Base-by-base conservation (phyloP, 2,888 invertebrate genomes). In the Caenorhabditis afra region DNA sequence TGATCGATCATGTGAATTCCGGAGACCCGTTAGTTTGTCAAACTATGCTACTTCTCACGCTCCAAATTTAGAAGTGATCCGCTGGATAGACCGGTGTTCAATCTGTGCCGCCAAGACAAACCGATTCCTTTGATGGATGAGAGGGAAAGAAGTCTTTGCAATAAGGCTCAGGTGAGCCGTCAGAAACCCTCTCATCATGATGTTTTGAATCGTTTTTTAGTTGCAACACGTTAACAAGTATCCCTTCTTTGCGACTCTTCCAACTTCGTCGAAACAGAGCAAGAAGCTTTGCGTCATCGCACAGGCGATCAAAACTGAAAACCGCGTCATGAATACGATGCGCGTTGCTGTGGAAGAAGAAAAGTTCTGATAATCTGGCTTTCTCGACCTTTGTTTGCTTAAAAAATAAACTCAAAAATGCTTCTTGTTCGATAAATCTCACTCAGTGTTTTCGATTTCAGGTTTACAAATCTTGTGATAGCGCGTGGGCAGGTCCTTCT, bases 211-310 rank as follows among this genome's bases (percentile, higher is more conserved):
- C 18, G 10, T n/a, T 58, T 64, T 74, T 45, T 77, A 87, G 85
- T 53, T 86, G 58, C 85, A 79, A 64, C 83, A 80, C 66, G 76
- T 86, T 0, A 87, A 87, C 77, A 84, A 83, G 61, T 87, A 87
- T 61, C 88, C 88, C 16, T 84, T 86, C 65, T 87, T 79, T 55
- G 73, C 85, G 18, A 85, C 87, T 47, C 75, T 88, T 23, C 82
- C 85, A 22, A 86, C 87, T 1, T 87, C 87, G 16, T 83, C 85
- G 10, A 88, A 88, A 47, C 88, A 87, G 41, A 86, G 86, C 61
- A 81, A 85, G 23, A 87, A 86, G 37, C 59, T 83, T 3, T 66
- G 74, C 22, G 74, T 71, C 20, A 62, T 81, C 22, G 74, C 79
- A 1, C 52, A 79, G 41, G 64, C 62, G 7, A 73, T 79, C 18